Conservation (phyloP, 2,888 invertebrate genomes). For the Rhingia rostrata region DNA sequence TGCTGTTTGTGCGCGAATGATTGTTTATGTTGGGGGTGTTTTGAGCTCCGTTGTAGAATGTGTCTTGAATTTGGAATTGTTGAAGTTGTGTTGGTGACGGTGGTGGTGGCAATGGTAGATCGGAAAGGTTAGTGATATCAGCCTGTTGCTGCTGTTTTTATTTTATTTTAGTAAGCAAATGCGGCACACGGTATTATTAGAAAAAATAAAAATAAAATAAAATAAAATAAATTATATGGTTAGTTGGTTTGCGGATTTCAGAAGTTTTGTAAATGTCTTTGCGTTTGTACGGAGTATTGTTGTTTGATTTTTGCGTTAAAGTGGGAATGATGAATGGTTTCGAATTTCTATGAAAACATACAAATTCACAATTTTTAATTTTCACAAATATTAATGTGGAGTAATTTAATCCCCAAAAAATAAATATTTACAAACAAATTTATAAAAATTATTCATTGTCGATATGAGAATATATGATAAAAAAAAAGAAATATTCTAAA, state of each 20-base stretch:
- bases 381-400: no score
- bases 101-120: slow-evolving; percentile 81
- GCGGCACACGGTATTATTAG: slow-evolving; percentile 68
- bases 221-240: slow-evolving; percentile 43
- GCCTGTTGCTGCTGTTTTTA: slow-evolving; percentile 41
- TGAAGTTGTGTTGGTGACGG: slow-evolving; percentile 82
- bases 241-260: slow-evolving; percentile 36
- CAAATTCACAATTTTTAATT: no score
- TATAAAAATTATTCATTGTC: no score
- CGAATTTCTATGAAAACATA: no score
- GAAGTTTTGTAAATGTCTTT: background rate
- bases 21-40: slow-evolving; percentile 75
- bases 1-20: slow-evolving; percentile 82
- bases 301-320: background rate
- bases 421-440: no score
- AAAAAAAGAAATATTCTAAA: no score
- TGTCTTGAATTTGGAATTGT: slow-evolving; percentile 77
- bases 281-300: background rate
- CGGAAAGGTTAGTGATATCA: slow-evolving; percentile 70
- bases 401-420: no score
- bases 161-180: slow-evolving; percentile 70
- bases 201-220: slow-evolving; percentile 46
- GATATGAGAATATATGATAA: no score
- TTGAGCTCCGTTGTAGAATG: slow-evolving; percentile 57
- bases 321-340: no score